Evolutionary conservation across 2,888 invertebrate species (phyloP), one percentile per base, ranked within the genome.

Genomic region (Hoplodrina blanda): DNA sequence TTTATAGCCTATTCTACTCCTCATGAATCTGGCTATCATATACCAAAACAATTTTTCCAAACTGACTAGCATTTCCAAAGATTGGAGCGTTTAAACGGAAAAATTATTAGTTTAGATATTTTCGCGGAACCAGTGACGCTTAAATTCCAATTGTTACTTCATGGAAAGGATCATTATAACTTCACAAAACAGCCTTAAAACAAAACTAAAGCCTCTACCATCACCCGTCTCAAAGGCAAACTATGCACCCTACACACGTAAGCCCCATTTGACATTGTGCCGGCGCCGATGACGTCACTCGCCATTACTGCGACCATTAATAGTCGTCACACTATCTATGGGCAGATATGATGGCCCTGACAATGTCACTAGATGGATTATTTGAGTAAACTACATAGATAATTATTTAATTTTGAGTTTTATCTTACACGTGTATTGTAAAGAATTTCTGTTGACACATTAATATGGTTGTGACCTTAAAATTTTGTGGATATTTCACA

Each of bases 251-350:
- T 52, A 50, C 37, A 59, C 64, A 70, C 49, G 70, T 80, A 60
- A 53, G 53, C 64, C 13, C n/a, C 62, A 70, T 64, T 62, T 50
- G 56, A 64, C 68, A 77, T 74, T 68, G 64, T 64, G 15, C 49
- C 10, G 69, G 78, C 82, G 68, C 70, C 70, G 19, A 52, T 80
- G 79, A 71, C 69, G 79, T 80, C 80, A 80, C 5, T 44, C 3
- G 15, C 62, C 64, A 78, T 80, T 71, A 70, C 69, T 49, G 56
- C 11, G 44, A 37, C 68, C 61, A 72, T 70, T 81, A 78, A 63
- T 60, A 59, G 69, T 65, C 41, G 52, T 44, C 59, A 46, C 55
- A 49, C 64, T 79, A 80, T 82, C 79, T 82, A 78, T 59, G 70
- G 72, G 50, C 70, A 70, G 75, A 55, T 62, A 70, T 73, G 37